Evolutionary conservation across 2,888 invertebrate species (phyloP), one percentile per base, ranked within the genome.

Genomic region (Lapara coniferarum): DNA sequence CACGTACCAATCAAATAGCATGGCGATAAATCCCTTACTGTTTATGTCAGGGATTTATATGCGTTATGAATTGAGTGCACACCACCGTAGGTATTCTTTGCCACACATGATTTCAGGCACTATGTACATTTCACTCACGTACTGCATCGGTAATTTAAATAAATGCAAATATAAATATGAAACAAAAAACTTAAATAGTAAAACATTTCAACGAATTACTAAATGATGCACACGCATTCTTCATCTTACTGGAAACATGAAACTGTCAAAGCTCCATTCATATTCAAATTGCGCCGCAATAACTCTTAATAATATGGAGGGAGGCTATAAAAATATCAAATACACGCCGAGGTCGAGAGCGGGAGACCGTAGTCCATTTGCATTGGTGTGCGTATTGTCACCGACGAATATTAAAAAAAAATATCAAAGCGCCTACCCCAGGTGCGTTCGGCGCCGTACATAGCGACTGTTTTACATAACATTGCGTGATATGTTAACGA

Each of bases 311-410:
- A 89, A 89, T 89, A 85, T 88, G 84, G 83, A 85, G 78, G 85
- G 63, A 68, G 68, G 87, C 89, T 84, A 89, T 91, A 91, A 92
- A 92, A 92, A 91, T 91, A 91, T 92, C 90, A 90, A 89, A 89
- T 87, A 88, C 90, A 90, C 88, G 88, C 90, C 90, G 88, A 73
- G 71, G 67, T 72, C 52, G 66, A 71, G 70, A 70, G 75, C 76
- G 80, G 80, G 74, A 77, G 81, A 78, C 77, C 69, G 72, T 73
- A 75, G 76, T 74, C 74, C 75, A 72, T 72, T 73, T 77, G 70
- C 70, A 67, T 66, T 72, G 73, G 76, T 77, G 78, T 77, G 77
- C 73, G 78, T 77, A 77, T 80, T 88, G 85, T 85, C 85, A 85
- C 76, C 80, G 77, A 72, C 78, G 80, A 85, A 87, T 87, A 88